phyloP scores from a whole-genome alignment of 2,113 vertebrate species.

The Jaculus jaculus region DNA sequence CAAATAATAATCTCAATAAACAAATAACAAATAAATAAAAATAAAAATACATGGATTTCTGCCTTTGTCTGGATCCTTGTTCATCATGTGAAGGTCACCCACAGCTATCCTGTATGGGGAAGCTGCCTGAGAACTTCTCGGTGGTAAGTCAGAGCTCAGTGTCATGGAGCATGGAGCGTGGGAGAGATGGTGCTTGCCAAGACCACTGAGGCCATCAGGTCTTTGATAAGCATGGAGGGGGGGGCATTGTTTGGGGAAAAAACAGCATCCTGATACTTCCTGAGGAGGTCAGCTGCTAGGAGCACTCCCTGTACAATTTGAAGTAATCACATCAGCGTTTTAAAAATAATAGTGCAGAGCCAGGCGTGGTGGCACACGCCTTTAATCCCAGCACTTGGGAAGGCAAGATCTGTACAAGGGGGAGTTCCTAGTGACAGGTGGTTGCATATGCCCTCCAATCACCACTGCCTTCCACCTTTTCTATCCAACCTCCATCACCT shows the following conservation, averaged over 20 bases:
- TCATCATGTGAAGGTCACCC: neutral
- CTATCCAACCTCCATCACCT: neutral
- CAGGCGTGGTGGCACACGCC: neutral
- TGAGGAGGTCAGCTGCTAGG: neutral
- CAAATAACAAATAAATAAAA: neutral
- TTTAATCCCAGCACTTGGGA: neutral
- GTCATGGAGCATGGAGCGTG: neutral
- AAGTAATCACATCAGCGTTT: slow-evolving; percentile 7
- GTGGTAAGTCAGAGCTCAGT: neutral
- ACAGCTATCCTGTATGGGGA: neutral
- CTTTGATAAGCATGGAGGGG: neutral
- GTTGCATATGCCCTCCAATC: neutral
- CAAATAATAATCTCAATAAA: neutral
- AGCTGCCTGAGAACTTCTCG: neutral
- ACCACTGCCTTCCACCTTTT: neutral
- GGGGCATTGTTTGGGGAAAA: neutral
- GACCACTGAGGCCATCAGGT: neutral
- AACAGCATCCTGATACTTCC: neutral
- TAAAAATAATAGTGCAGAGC: neutral
- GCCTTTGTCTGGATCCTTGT: neutral
- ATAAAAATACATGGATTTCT: neutral
- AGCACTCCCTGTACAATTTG: neutral
- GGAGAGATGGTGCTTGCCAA: slow-evolving; percentile 2
- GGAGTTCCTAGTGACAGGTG: neutral
- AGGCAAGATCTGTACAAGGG: neutral